phyloP scores from a whole-genome alignment of 2,113 vertebrate species.

The Pachyramphus minor region DNA sequence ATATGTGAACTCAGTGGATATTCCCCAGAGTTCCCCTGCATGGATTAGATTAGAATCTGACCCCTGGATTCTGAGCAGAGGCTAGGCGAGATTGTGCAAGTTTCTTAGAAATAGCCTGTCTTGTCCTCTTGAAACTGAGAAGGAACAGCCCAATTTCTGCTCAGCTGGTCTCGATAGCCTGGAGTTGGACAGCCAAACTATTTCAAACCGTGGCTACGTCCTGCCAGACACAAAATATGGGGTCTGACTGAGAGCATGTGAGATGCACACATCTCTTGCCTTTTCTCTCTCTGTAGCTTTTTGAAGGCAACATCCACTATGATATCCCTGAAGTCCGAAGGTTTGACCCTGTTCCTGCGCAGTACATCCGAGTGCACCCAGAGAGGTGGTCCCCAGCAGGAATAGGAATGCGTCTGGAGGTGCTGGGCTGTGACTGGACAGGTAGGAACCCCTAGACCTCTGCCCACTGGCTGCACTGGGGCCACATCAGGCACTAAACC shows the following conservation, averaged over 20 bases:
- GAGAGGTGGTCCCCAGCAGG: slow-evolving; percentile 95
- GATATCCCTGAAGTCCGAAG: slow-evolving; percentile 93
- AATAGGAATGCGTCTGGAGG: slow-evolving; percentile 96
- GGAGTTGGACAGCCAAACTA: background rate
- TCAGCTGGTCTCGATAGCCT: background rate
- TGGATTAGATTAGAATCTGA: slow-evolving; percentile 29
- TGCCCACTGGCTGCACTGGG: background rate
- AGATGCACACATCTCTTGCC: background rate
- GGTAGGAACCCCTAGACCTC: slow-evolving; percentile 69
- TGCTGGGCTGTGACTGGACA: slow-evolving; percentile 94
- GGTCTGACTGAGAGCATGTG: background rate
- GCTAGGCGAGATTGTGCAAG: slow-evolving; percentile 9
- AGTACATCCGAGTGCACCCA: slow-evolving; percentile 88
- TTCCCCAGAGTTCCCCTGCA: background rate
- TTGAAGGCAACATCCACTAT: slow-evolving; percentile 95
- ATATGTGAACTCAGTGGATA: background rate
- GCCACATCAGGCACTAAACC: background rate
- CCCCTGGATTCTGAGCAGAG: background rate
- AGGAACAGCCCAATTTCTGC: background rate
- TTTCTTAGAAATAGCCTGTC: slow-evolving; percentile 33
- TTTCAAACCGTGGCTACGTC: background rate
- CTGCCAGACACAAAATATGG: background rate
- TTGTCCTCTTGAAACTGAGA: background rate
- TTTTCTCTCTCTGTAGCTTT: slow-evolving; percentile 76
- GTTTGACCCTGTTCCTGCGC: slow-evolving; percentile 89